These are phyloP conservation scores for Hecatera dysodea DNA, from an alignment of 2,888 invertebrate genomes.

Conservation along the genomic window DNA sequence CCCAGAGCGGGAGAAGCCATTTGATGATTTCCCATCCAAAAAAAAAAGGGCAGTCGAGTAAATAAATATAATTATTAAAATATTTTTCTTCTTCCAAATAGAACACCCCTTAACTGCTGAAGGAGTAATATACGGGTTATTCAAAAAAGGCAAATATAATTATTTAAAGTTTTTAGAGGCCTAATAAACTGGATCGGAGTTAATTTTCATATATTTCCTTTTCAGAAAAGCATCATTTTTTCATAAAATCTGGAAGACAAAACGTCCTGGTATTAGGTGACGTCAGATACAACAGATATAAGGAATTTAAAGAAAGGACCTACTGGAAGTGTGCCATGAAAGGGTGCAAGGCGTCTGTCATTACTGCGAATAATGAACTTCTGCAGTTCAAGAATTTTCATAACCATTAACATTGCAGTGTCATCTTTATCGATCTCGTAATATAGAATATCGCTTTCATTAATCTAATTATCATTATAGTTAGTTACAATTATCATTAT, in stretches of 20 bases:
- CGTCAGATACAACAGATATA: slow-evolving; percentile 44
- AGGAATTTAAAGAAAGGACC: slow-evolving; percentile 28
- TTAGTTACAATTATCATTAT: neutral
- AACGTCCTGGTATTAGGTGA: slow-evolving; percentile 52
- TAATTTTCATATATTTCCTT: slow-evolving; percentile 12
- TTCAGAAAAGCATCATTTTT: slow-evolving; percentile 53
- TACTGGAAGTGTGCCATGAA: slow-evolving; percentile 67
- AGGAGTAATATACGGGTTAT: neutral
- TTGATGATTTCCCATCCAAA: too few species aligned
- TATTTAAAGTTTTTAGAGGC: neutral
- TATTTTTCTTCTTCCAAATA: neutral
- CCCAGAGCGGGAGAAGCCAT: too few species aligned
- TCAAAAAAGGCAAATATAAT: neutral
- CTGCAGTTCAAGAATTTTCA: slow-evolving; percentile 66
- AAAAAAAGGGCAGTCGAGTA: too few species aligned
- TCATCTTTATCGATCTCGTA: neutral
- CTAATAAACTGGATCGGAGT: neutral
- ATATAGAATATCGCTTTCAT: neutral
- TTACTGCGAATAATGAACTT: slow-evolving; percentile 62
- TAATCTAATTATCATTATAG: neutral
- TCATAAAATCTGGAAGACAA: slow-evolving; percentile 34
- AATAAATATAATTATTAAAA: neutral
- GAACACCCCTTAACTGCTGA: neutral
- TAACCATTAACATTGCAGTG: slow-evolving; percentile 46
- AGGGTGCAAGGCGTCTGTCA: slow-evolving; percentile 71